Evolutionary conservation across 2,113 vertebrate genomes (phyloP), one percentile per base, ranked within the genome.

Genomic region (Nansenia antarctica): DNA sequence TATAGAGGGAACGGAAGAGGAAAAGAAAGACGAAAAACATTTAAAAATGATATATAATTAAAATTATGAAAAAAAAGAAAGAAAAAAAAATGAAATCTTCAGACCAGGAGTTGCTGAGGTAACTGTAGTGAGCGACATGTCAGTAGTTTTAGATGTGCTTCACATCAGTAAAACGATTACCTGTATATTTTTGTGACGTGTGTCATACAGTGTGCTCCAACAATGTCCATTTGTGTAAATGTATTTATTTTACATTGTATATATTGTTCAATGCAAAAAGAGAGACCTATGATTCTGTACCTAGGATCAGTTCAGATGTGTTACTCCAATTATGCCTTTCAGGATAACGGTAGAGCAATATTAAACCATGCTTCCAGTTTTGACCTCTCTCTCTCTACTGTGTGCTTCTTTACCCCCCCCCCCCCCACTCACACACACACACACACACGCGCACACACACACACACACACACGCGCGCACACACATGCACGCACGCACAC

Each of bases 241-340:
- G 96, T 99, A 98, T 99, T 99, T 98, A 99, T 99, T 99, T 99
- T 96, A 98, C 98, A 98, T 96, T 99, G 98, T 99, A 99, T 98
- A 99, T 99, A 99, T 95, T 98, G 97, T 98, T 98, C 97, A 98
- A 98, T 99, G 96, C 96, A 97, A 98, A 98, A 98, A 97, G 97
- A 93, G 91, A 93, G 95, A 98, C 95, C 96, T 98, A 99, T 98
- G 96, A 98, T 98, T 98, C 98, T 99, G 98, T 99, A 98, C 98
- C 95, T 98, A 96, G 93, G 95, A 98, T 98, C 95, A 95, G 94
- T 98, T 98, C 94, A 97, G 96, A 98, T 96, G 96, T 99, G 96
- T 99, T 97, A 97, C 94, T 98, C 95, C 97, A 96, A 98, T 97
- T 98, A 98, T 97, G 96, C 97, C 96, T 99, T 98, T 98, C 97